Evolutionary conservation across 64 coral and sea anemone genomes (phyloP).

Genomic region (Montipora sp.): DNA sequence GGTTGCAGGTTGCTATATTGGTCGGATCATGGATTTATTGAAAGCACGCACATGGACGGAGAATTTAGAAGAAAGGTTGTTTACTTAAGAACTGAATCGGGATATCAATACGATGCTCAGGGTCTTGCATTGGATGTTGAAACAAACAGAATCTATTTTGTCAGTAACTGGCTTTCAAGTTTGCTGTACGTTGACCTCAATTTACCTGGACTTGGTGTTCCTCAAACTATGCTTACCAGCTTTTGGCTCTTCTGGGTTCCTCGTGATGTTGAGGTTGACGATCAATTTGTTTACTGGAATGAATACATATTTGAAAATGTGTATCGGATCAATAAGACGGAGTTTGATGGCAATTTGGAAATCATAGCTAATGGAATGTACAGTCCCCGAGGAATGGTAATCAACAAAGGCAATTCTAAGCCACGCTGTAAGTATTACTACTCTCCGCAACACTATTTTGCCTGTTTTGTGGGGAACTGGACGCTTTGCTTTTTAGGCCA

Average conservation of each 20-base stretch:
- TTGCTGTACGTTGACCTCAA: slow-evolving; percentile 1
- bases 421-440: not conserved
- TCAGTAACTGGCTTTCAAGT: not conserved
- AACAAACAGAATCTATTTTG: slow-evolving; percentile 48
- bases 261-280: slow-evolving; percentile 3
- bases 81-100: not conserved
- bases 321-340: not conserved
- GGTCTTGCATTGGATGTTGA: slow-evolving; percentile 29
- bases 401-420: not conserved
- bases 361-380: not conserved
- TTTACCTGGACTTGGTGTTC: not conserved
- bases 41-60: slow-evolving; percentile 43
- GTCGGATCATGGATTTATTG: not conserved
- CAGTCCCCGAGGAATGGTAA: not conserved
- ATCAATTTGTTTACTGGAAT: slow-evolving; percentile 7
- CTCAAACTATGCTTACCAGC: not conserved
- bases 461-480: no score
- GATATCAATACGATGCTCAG: not conserved
- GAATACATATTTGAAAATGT: not conserved
- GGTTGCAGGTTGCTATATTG: slow-evolving; percentile 12
- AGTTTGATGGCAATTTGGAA: not conserved
- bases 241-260: not conserved
- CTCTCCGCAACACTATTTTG: not conserved
- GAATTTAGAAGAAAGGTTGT: not conserved
- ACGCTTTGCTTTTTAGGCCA: no score